Base-by-base conservation (phyloP, 2,113 vertebrate species). In the Dolichallabes microphthalmus region DNA sequence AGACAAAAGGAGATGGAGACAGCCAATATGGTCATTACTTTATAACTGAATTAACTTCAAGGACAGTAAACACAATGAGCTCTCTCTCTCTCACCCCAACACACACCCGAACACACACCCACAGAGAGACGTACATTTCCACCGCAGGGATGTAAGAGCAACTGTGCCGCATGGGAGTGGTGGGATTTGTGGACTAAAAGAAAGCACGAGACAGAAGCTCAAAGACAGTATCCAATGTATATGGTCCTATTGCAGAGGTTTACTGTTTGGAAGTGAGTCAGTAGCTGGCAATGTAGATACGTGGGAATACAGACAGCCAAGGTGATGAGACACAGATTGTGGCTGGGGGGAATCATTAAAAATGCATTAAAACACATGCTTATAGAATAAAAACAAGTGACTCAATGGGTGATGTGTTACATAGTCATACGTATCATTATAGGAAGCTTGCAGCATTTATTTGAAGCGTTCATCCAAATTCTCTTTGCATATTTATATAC, bases 11-110 rank as follows among this genome's bases (percentile, higher is more conserved):
- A 76, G 53, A 69, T 39, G 78, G 90, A 91, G 61, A 89, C 88
- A 87, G 75, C n/a, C 82, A 52, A 66, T 71, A 69, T 88, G 88
- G 71, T 90, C 90, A 90, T 93, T 93, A 91, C 89, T 93, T 90
- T 91, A 88, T 92, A 92, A 94, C 90, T 94, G 93, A 92, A 90
- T 82, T 32, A 85, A 90, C 89, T 91, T 95, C 89, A 92, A 92
- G 90, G 30, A 69, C 77, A 58, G 39, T 94, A 93, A 94, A 91
- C 92, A 93, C 91, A 93, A 45, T 45, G 8, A 45, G 45, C 0
- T 45, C 7, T 45, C 7, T 45, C 7, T 45, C 45, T 45, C 7
- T 45, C 7, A 78, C 71, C 45, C 45, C 45, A 45, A 85, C 82
- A 86, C 68, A 82, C 82, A 89, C 45, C 6, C 7, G 32, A 76